Base-by-base conservation (phyloP, 2,797 vertebrate genomes). In the Phataginus tricuspis region DNA sequence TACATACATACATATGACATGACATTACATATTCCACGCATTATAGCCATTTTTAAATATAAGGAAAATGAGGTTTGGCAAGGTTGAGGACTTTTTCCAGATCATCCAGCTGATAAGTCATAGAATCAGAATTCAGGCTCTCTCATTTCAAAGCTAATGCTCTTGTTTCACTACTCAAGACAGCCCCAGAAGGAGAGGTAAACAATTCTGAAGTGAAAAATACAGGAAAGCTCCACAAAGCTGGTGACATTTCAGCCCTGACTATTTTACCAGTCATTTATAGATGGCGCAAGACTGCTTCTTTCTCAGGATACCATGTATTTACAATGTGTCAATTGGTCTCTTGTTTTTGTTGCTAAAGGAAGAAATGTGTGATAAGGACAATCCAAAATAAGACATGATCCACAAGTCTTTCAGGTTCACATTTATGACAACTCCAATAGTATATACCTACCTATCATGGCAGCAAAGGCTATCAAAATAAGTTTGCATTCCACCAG, bases 401-500 rank as follows among this genome's bases (percentile, higher is more conserved):
- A 88, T 45, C 53, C 64, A 34, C 63, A 66, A 74, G 42, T 42
- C 37, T 95, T 84, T 69, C 49, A 72, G 49, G 45, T 69, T 94
- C 79, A 66, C 31, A 75, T 86, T 95, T 83, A 86, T 69, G 92
- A 51, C 34, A 83, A 90, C 21, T 86, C 37, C 57, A 80, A 61
- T 29, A 80, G 66, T 27, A 57, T 71, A 61, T 86, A 31, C 39
- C 61, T 74, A 90, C 85, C 90, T 96, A 82, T 90, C 66, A 31
- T 53, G 18, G 87, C 89, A 93, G 86, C 72, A 96, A 95, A 96
- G 61, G 29, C 66, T 79, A 75, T 84, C 86, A 72, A 79, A 94
- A 77, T 71, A 66, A 95, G 39, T 92, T 84, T 89, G 49, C 71
- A 64, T 78, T 84, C 57, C 83, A 92, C 53, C n/a, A 86, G 69